A percentile compares a stretch with the other conserved stretches of the same genome.
These are phyloP conservation scores for Pristionchus japonicus DNA, from an alignment of 2,888 invertebrate species.

Conservation along the genomic window DNA sequence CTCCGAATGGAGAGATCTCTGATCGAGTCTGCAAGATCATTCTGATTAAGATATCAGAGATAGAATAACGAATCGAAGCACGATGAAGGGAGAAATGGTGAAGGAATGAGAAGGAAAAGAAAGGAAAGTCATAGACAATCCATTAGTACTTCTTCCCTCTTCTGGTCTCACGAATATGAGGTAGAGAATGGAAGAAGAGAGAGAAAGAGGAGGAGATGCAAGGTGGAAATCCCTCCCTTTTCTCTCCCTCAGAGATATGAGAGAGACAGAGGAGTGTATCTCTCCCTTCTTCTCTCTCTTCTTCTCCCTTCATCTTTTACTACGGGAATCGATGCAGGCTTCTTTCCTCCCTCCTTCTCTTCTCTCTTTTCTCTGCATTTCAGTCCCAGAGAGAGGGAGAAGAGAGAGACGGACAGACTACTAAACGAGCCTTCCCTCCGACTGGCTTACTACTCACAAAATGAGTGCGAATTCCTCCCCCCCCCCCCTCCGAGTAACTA, in stretches of 20 bases:
- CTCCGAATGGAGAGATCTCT: not conserved
- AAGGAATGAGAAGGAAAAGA: not conserved
- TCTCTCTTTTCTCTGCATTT: conserved; percentile 10
- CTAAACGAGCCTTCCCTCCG: not conserved
- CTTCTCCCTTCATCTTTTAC: not conserved
- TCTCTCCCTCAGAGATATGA: conserved; percentile 12
- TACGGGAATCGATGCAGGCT: conserved; percentile 22
- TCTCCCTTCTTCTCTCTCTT: conserved; percentile 5
- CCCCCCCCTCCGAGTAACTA: not conserved
- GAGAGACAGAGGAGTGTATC: conserved; percentile 35
- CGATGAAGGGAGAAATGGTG: not conserved
- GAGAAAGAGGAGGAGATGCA: not conserved
- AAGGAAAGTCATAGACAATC: not conserved
- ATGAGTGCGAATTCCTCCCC: conserved; percentile 7
- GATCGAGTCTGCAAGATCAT: not conserved
- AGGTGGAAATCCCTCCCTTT: conserved; percentile 3
- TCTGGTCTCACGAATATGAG: not conserved
- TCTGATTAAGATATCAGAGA: not conserved
- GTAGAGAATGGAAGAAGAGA: conserved; percentile 29
- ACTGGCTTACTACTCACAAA: not conserved
- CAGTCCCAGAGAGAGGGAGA: not conserved
- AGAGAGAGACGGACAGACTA: not conserved
- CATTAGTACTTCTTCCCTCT: not conserved
- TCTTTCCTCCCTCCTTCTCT: conserved; percentile 3
- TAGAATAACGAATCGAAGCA: not conserved